phyloP scores from a whole-genome alignment of 2,888 invertebrate species.

The Clitarchus hookeri region DNA sequence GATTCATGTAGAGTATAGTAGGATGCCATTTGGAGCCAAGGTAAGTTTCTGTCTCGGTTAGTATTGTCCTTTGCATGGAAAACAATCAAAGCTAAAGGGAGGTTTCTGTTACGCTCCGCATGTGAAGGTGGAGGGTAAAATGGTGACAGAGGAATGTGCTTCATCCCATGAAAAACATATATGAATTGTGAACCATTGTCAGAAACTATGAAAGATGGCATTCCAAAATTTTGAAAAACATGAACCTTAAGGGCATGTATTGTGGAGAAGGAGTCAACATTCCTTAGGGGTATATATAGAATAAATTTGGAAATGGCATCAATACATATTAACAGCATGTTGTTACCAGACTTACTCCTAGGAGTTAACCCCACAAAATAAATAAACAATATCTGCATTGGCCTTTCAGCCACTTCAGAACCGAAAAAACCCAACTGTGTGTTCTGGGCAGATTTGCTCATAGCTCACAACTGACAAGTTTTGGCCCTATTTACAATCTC shows the following conservation, averaged over 20 bases:
- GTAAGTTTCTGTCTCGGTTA: neutral
- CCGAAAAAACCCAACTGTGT: too few species aligned
- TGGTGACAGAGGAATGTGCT: neutral
- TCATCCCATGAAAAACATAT: neutral
- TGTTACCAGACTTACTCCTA: neutral
- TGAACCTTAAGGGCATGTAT: too few species aligned
- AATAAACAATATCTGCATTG: too few species aligned
- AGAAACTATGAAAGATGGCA: neutral
- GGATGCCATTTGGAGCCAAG: neutral
- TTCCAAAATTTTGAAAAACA: too few species aligned
- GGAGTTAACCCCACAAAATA: neutral
- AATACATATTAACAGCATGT: neutral
- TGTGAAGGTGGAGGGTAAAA: slow-evolving; percentile 4
- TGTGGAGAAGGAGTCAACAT: too few species aligned
- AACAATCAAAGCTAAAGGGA: neutral
- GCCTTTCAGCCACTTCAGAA: neutral
- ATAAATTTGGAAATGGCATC: too few species aligned
- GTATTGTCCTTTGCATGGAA: neutral
- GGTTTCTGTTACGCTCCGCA: neutral
- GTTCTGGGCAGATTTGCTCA: too few species aligned
- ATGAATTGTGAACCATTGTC: neutral
- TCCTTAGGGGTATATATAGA: too few species aligned
- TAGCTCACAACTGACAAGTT: too few species aligned
- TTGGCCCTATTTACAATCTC: too few species aligned
- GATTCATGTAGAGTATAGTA: neutral